Conservation (phyloP, 2,113 vertebrate species). For the Vidua macroura region DNA sequence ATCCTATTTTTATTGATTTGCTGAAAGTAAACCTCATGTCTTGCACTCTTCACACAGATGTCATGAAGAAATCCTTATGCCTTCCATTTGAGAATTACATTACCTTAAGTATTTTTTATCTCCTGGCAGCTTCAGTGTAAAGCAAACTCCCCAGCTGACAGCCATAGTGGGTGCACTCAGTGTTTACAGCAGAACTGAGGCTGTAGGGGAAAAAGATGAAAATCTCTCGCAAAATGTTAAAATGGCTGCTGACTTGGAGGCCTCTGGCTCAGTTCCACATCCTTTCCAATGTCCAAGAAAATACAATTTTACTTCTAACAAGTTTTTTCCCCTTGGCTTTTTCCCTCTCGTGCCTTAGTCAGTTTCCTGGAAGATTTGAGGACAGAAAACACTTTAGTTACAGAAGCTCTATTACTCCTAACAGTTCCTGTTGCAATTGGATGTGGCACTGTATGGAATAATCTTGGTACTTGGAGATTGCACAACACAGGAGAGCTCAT, state of each 20-base stretch:
- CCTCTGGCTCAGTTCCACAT: constrained; percentile 44
- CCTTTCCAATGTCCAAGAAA: constrained; percentile 46
- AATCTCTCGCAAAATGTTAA: constrained; percentile 35
- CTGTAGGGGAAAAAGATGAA: constrained; percentile 44
- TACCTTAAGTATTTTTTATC: constrained; percentile 31
- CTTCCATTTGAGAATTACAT: not conserved
- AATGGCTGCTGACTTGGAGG: constrained; percentile 55
- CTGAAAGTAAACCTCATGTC: not conserved
- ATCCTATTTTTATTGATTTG: not conserved
- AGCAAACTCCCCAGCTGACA: constrained; percentile 11
- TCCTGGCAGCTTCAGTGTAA: constrained; percentile 55
- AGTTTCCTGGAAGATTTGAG: constrained; percentile 43
- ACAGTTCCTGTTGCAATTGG: not conserved
- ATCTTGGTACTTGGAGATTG: not conserved
- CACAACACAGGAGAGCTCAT: not conserved
- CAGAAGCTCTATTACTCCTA: constrained; percentile 60
- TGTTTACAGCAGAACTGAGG: constrained; percentile 6
- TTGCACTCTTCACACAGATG: not conserved
- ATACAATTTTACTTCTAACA: constrained; percentile 41
- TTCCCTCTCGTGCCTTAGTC: not conserved
- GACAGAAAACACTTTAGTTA: constrained; percentile 53
- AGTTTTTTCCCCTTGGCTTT: constrained; percentile 5
- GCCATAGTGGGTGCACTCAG: not conserved
- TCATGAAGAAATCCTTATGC: constrained; percentile 18
- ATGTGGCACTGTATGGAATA: constrained; percentile 42